Evolutionary conservation across 2,888 invertebrate genomes (phyloP).

Genomic region (Itoplectis maculator): DNA sequence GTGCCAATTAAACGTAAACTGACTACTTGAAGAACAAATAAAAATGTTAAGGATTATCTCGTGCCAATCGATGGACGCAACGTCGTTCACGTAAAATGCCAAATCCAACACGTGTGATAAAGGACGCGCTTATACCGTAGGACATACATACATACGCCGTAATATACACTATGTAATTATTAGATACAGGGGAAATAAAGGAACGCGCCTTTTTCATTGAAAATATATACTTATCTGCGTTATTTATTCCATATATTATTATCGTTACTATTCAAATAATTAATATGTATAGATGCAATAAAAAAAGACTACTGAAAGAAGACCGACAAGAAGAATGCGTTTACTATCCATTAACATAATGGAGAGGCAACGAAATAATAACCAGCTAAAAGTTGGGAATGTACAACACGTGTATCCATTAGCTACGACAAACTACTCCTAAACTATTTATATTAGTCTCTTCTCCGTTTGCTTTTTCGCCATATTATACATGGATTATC

Average conservation of each 20-base stretch:
- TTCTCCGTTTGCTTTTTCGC: slow-evolving; percentile 12
- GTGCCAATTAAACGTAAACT: slow-evolving; percentile 34
- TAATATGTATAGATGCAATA: slow-evolving; percentile 40
- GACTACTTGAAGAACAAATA: slow-evolving; percentile 21
- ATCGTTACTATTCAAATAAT: slow-evolving; percentile 44
- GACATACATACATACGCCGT: slow-evolving; percentile 20
- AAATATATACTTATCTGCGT: slow-evolving; percentile 69
- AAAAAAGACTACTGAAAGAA: slow-evolving; percentile 37
- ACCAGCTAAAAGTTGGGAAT: background rate
- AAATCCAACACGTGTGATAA: slow-evolving; percentile 54
- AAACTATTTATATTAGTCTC: slow-evolving; percentile 23
- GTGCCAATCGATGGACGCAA: slow-evolving; percentile 32
- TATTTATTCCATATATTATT: slow-evolving; percentile 70
- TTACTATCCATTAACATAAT: slow-evolving; percentile 58
- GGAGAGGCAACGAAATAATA: slow-evolving; percentile 23
- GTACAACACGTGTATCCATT: slow-evolving; percentile 21
- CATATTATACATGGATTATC: slow-evolving; percentile 6
- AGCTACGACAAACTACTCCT: slow-evolving; percentile 3
- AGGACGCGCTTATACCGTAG: slow-evolving; percentile 35
- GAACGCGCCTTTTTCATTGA: slow-evolving; percentile 72
- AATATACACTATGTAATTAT: slow-evolving; percentile 35
- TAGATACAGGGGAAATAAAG: slow-evolving; percentile 33
- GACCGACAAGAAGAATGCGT: slow-evolving; percentile 36
- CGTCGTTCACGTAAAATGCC: slow-evolving; percentile 29
- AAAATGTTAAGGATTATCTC: slow-evolving; percentile 19